Conservation (phyloP, 2,888 invertebrate species). For the Metalampra italica region DNA sequence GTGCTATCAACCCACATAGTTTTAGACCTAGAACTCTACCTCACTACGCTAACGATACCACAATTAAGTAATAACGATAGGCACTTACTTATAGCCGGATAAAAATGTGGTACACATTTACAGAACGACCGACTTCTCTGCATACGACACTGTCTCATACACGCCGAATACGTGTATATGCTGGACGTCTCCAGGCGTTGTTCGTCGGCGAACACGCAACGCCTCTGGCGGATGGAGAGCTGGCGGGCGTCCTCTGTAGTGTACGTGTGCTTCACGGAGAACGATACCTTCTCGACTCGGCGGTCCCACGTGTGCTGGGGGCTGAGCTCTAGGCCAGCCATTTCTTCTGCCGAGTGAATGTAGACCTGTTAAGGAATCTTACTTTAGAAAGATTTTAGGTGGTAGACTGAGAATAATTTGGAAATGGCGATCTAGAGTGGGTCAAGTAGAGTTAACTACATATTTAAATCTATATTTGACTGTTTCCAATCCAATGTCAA, state of each 20-base stretch:
- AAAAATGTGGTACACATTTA: constrained; percentile 86
- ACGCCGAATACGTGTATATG: constrained; percentile 84
- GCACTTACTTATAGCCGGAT: constrained; percentile 78
- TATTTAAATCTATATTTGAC: too few relatives aligned
- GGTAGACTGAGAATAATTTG: neutral
- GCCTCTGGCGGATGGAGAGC: constrained; percentile 81
- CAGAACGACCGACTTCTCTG: constrained; percentile 80
- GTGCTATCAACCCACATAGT: too few relatives aligned
- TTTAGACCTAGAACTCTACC: too few relatives aligned
- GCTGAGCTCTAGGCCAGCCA: constrained; percentile 82
- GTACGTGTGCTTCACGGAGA: constrained; percentile 87
- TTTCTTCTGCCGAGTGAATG: constrained; percentile 83
- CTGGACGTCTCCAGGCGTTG: constrained; percentile 77
- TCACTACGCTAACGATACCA: too few relatives aligned
- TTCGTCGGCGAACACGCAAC: constrained; percentile 86
- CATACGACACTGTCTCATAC: constrained; percentile 87
- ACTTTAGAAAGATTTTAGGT: neutral
- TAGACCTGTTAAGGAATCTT: constrained; percentile 63
- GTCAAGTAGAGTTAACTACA: too few relatives aligned
- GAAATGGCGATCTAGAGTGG: neutral
- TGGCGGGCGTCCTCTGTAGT: constrained; percentile 86
- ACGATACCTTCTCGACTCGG: constrained; percentile 78
- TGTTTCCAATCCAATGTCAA: too few relatives aligned
- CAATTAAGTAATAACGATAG: too few relatives aligned
- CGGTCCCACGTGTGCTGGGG: constrained; percentile 85